Conservation (phyloP, 1,140 invertebrate species). For the Lepidostoma basale region DNA sequence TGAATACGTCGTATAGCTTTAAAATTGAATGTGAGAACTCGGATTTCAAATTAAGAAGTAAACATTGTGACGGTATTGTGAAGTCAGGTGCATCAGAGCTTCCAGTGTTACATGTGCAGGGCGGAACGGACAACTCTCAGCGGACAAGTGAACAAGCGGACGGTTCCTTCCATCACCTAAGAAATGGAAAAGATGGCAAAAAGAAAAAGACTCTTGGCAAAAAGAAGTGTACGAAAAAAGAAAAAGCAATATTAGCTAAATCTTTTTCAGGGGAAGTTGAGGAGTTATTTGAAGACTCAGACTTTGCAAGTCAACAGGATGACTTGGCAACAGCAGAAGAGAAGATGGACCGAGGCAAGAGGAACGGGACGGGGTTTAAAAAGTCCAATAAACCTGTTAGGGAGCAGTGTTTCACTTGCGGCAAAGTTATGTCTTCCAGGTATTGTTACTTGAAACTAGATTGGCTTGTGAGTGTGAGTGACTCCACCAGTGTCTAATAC, state of each 20-base stretch:
- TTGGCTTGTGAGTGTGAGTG: neutral
- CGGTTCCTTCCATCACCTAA: too few species aligned
- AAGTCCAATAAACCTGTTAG: slow-evolving; percentile 47
- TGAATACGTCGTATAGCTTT: slow-evolving; percentile 54
- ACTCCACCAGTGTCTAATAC: neutral
- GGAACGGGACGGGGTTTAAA: slow-evolving; percentile 2
- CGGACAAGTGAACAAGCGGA: too few species aligned
- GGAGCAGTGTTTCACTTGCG: slow-evolving; percentile 58
- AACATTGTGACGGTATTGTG: neutral
- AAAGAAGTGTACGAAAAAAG: neutral
- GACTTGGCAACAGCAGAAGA: neutral
- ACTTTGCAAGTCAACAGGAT: neutral
- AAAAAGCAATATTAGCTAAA: neutral
- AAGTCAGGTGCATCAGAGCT: too few species aligned
- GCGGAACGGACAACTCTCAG: too few species aligned
- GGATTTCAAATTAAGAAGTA: slow-evolving; percentile 43
- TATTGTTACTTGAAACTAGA: slow-evolving; percentile 36
- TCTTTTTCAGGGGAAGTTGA: neutral
- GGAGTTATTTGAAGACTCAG: neutral
- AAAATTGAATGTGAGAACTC: slow-evolving; percentile 52
- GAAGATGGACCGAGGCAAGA: neutral
- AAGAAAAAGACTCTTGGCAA: neutral
- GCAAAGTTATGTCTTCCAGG: slow-evolving; percentile 60
- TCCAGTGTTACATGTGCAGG: too few species aligned
- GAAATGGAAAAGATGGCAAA: neutral